Base-by-base conservation (phyloP, 2,113 vertebrate genomes). In the Gila orcuttii region DNA sequence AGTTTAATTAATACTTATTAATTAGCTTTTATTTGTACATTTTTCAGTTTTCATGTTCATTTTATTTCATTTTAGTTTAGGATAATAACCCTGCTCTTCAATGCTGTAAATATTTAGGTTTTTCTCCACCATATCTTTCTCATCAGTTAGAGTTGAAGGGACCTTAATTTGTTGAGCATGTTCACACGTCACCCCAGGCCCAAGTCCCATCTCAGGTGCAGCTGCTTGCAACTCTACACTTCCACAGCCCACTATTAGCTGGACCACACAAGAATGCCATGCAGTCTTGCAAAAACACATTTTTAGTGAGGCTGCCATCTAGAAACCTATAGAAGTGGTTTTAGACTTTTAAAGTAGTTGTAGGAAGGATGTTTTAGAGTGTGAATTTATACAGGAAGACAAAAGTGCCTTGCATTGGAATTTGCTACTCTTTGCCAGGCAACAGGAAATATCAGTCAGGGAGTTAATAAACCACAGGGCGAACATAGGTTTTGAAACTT, bases 401-500 rank as follows among this genome's bases (percentile, higher is more conserved):
- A 71, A 77, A 89, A 71, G 69, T 88, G 82, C 76, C 23, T 68
- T 77, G 55, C 50, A 57, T 19, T 84, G 59, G 77, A 80, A 76
- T 81, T 47, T 88, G 36, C 57, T 45, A 47, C 60, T 86, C 33
- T 80, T 31, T 83, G 69, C 85, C 85, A 85, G 42, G 71, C 82
- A 71, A 78, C 71, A 89, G 85, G 85, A 89, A 89, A 89, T 86
- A 64, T 83, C 50, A 88, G 77, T 84, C 81, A 86, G 31, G 28
- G 68, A 60, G 75, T 84, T 59, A 59, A 84, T 84, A 79, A 28
- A 79, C 68, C 64, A 55, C 57, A 57, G 36, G 60, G 39, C 36
- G 68, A 50, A 52, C 55, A 77, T 25, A 69, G 28, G 76, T 81
- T n/a, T 60, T 21, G 5, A 50, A 79, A 52, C 55, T 10, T 19